These are phyloP conservation scores for Gephyroberyx darwinii DNA, from an alignment of 2,797 vertebrate genomes.

Conservation along the genomic window DNA sequence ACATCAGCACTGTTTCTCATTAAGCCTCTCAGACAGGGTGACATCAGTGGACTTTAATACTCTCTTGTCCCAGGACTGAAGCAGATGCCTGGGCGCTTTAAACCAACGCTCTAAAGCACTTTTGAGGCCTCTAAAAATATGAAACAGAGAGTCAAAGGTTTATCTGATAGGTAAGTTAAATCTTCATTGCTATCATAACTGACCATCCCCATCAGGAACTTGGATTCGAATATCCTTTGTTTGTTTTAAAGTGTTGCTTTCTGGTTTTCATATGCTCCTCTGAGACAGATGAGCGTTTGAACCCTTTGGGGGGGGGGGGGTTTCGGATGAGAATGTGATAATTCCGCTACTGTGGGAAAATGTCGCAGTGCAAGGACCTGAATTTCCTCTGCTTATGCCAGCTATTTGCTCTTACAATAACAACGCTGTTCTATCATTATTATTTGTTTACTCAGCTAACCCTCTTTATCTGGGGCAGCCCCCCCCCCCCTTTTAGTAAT, in stretches of 20 bases:
- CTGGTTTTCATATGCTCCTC: conserved; percentile 39
- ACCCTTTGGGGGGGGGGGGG: conserved; percentile 28
- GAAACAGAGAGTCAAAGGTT: not conserved
- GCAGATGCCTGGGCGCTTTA: conserved; percentile 30
- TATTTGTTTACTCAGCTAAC: conserved; percentile 73
- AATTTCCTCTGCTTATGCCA: conserved; percentile 63
- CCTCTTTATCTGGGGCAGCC: conserved; percentile 70
- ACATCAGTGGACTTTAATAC: conserved; percentile 68
- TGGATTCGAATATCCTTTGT: conserved; percentile 33
- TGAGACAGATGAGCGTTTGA: conserved; percentile 20
- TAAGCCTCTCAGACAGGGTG: conserved; percentile 65
- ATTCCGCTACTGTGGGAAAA: conserved; percentile 73
- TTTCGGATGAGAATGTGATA: conserved; percentile 48
- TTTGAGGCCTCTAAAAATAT: not conserved
- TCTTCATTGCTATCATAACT: conserved; percentile 27
- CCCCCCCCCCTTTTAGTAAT: conserved; percentile 29
- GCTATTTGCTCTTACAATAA: conserved; percentile 73
- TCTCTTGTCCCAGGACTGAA: conserved; percentile 30
- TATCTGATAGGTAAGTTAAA: conserved; percentile 53
- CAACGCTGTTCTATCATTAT: conserved; percentile 68
- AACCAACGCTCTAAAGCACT: conserved; percentile 7
- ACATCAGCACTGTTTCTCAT: conserved; percentile 74
- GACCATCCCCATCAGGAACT: conserved; percentile 26
- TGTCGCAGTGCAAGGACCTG: conserved; percentile 49
- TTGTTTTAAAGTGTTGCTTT: conserved; percentile 35